A percentile compares a stretch with the other conserved stretches of the same genome.
These are phyloP conservation scores for Alligator sinensis DNA, from an alignment of 2,113 vertebrate genomes.

Conservation along the genomic window DNA sequence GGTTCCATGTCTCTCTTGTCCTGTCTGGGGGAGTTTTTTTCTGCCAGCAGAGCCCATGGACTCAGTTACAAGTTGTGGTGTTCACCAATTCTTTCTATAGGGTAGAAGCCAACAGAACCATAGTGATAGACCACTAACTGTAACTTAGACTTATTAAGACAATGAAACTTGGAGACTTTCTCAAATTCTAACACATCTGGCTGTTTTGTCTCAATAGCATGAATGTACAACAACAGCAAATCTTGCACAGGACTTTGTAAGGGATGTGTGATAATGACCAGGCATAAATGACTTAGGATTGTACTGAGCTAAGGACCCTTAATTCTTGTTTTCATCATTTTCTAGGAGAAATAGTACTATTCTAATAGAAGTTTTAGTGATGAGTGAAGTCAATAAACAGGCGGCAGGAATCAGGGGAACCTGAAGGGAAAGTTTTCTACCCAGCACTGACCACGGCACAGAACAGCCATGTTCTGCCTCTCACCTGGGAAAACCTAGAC, in stretches of 20 bases:
- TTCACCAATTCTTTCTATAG: constrained; percentile 18
- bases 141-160: constrained; percentile 13
- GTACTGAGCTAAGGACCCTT: not conserved
- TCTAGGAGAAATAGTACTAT: too few species aligned
- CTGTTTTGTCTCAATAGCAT: constrained; percentile 22
- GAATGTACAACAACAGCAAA: not conserved
- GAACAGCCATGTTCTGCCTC: too few species aligned
- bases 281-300: not conserved
- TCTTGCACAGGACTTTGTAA: not conserved
- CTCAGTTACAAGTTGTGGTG: not conserved
- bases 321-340: not conserved
- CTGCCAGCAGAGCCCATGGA: not conserved
- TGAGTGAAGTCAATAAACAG: too few species aligned
- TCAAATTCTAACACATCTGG: not conserved
- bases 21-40: not conserved
- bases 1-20: not conserved
- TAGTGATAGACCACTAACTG: constrained; percentile 10
- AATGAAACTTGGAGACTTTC: constrained; percentile 25
- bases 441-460: too few species aligned
- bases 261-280: not conserved
- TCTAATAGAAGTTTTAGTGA: too few species aligned
- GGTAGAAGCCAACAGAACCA: not conserved
- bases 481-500: too few species aligned
- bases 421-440: too few species aligned
- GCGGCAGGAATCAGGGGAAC: too few species aligned